Conservation (phyloP, 2,797 vertebrate species). For the Capromys pilorides region DNA sequence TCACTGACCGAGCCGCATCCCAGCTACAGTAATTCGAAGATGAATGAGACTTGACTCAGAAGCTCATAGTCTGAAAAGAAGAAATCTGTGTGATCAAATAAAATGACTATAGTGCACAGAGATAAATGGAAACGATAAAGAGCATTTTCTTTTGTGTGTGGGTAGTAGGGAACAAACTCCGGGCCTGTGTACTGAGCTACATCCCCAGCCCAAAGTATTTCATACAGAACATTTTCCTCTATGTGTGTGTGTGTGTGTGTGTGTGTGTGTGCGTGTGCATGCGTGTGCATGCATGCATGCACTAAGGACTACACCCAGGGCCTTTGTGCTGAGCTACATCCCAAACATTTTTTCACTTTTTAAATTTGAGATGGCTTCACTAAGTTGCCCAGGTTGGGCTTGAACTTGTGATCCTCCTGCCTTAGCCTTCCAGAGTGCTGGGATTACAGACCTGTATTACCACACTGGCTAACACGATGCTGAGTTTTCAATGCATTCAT, state of each 20-base stretch:
- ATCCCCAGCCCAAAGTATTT: too few species aligned
- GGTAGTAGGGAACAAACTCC: too few species aligned
- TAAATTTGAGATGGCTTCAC: not conserved
- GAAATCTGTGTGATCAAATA: not conserved
- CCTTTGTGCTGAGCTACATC: not conserved
- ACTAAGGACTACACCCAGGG: not conserved
- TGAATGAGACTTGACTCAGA: not conserved
- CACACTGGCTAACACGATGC: not conserved
- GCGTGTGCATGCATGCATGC: too few species aligned
- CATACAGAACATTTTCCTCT: not conserved
- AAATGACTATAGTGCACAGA: not conserved
- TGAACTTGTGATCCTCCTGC: not conserved
- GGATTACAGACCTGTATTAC: not conserved
- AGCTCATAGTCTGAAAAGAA: not conserved
- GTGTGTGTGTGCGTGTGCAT: too few species aligned
- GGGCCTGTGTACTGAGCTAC: too few species aligned
- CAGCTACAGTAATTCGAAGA: not conserved
- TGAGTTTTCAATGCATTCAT: not conserved
- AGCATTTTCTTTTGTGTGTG: not conserved
- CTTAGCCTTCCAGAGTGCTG: not conserved
- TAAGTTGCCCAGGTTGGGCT: not conserved
- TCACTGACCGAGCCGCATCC: not conserved
- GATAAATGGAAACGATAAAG: not conserved
- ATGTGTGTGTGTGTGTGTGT: not conserved
- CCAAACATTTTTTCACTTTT: not conserved